A percentile compares a stretch with the other conserved stretches of the same genome.
Conservation (phyloP, 2,888 invertebrate genomes). For the Xestia sexstrigata region DNA sequence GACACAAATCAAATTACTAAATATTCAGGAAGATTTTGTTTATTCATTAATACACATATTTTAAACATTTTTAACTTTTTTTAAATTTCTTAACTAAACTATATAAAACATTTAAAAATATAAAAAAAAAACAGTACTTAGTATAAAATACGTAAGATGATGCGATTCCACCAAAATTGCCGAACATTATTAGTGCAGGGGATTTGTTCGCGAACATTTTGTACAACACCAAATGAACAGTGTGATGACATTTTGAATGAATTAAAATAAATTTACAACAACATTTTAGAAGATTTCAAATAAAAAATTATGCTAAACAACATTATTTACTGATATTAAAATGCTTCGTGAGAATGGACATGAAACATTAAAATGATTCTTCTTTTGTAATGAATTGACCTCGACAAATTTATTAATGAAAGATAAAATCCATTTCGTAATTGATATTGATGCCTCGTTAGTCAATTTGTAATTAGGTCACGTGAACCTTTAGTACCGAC, state of each 20-base stretch:
- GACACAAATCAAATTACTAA: no score
- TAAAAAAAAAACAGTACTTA: no score
- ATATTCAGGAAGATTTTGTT: no score
- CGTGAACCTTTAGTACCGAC: not conserved
- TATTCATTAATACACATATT: no score
- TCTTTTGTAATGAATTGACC: constrained; percentile 43
- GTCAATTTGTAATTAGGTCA: constrained; percentile 2
- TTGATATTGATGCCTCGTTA: constrained; percentile 13
- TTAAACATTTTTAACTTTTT: no score
- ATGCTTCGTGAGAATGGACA: constrained; percentile 2
- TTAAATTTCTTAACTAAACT: no score
- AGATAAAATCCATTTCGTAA: constrained; percentile 33
- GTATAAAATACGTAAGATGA: no score
- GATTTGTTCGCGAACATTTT: not conserved
- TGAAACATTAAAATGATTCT: constrained; percentile 6
- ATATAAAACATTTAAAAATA: no score
- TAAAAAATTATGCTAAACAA: no score
- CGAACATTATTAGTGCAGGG: no score
- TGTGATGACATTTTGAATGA: not conserved
- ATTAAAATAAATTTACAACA: not conserved
- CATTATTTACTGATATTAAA: no score
- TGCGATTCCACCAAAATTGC: not conserved
- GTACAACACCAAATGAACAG: not conserved
- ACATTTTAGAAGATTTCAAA: not conserved
- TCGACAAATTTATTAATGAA: constrained; percentile 5